phyloP scores from a whole-genome alignment of 2,888 invertebrate species.

The Erannis defoliaria region DNA sequence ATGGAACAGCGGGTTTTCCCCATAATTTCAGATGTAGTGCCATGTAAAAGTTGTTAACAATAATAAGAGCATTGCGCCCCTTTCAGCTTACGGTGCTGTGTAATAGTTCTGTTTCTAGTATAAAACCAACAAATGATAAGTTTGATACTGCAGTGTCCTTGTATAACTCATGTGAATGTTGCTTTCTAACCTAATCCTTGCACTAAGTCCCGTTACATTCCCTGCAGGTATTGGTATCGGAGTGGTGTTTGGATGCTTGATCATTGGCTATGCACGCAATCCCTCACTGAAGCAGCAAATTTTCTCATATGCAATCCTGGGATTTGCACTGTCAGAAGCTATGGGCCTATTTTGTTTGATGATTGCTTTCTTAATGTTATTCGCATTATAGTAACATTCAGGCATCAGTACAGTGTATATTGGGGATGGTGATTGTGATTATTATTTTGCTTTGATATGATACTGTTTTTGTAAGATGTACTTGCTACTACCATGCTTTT shows the following conservation, averaged over 20 bases:
- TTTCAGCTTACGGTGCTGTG: no score
- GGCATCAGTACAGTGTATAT: slow-evolving; percentile 67
- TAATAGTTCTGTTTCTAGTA: no score
- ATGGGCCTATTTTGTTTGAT: slow-evolving; percentile 99
- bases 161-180: neutral
- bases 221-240: slow-evolving; percentile 97
- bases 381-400: slow-evolving; percentile 91
- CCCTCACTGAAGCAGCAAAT: slow-evolving; percentile 99
- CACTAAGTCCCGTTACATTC: slow-evolving; percentile 47
- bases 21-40: no score
- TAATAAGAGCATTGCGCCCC: no score
- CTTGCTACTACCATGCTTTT: slow-evolving; percentile 36
- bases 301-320: slow-evolving; percentile 98
- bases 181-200: slow-evolving; percentile 23
- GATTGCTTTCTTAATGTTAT: slow-evolving; percentile 99
- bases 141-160: slow-evolving; percentile 4
- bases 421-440: slow-evolving; percentile 47
- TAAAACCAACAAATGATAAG: neutral
- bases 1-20: no score
- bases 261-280: slow-evolving; percentile 98
- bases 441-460: slow-evolving; percentile 49
- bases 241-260: slow-evolving; percentile 98
- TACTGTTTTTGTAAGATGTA: slow-evolving; percentile 51
- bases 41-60: no score
- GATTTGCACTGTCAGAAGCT: slow-evolving; percentile 99